Evolutionary conservation across 2,888 invertebrate genomes (phyloP).

Genomic region (Hecatera dysodea): DNA sequence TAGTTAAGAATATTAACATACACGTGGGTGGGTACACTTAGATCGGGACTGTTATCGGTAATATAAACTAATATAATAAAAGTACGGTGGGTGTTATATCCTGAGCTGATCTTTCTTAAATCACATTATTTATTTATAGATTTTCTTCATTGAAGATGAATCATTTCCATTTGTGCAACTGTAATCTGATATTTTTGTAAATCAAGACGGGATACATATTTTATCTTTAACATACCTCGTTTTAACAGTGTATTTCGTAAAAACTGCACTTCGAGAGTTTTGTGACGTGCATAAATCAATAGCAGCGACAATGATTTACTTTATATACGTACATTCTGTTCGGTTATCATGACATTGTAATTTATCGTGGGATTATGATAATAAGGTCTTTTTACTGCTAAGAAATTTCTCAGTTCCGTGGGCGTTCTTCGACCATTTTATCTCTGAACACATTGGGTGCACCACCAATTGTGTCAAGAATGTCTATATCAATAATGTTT

Average conservation of each 20-base stretch:
- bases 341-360: conserved; percentile 71
- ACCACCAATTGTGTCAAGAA: conserved; percentile 55
- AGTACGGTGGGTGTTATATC: conserved; percentile 43
- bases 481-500: conserved; percentile 47
- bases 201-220: not conserved
- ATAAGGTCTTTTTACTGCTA: conserved; percentile 58
- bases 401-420: conserved; percentile 53
- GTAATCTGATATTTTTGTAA: conserved; percentile 3
- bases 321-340: conserved; percentile 61
- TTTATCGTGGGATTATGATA: conserved; percentile 75
- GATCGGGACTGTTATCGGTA: conserved; percentile 59
- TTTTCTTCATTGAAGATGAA: not conserved
- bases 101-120: conserved; percentile 38
- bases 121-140: conserved; percentile 4
- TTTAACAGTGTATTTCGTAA: not conserved
- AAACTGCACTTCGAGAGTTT: conserved; percentile 41
- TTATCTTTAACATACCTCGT: not conserved
- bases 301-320: conserved; percentile 64
- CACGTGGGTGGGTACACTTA: conserved; percentile 78
- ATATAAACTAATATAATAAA: conserved; percentile 59
- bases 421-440: conserved; percentile 59
- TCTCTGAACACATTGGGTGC: conserved; percentile 55
- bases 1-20: conserved; percentile 76
- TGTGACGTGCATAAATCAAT: conserved; percentile 46
- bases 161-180: not conserved